phyloP scores from a whole-genome alignment of 2,113 vertebrate genomes.

The Tenebrosternarchus preto region DNA sequence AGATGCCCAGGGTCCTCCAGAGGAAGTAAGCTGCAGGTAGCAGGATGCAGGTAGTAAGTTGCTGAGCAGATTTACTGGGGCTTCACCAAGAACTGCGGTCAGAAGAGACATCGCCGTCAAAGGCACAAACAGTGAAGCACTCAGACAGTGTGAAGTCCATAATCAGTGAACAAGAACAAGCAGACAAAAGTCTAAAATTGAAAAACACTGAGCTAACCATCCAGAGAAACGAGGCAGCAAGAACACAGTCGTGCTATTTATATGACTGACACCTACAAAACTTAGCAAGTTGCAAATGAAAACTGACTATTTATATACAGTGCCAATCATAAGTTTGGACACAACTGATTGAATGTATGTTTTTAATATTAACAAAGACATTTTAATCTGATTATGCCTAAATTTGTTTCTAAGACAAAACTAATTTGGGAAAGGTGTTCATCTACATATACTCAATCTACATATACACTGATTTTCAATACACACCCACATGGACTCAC shows the following conservation, averaged over 20 bases:
- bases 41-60: not conserved
- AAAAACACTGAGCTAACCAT: not conserved
- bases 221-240: not conserved
- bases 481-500: too few relatives aligned
- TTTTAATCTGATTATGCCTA: too few relatives aligned
- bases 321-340: too few relatives aligned
- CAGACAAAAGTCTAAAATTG: not conserved
- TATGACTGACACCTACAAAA: not conserved
- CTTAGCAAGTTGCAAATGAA: not conserved
- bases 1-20: conserved; percentile 9
- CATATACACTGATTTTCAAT: too few relatives aligned
- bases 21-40: conserved; percentile 12
- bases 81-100: not conserved
- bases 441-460: too few relatives aligned
- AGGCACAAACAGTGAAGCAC: not conserved
- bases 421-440: too few relatives aligned
- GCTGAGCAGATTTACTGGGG: not conserved
- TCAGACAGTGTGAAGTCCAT: too few relatives aligned
- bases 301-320: too few relatives aligned
- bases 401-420: too few relatives aligned
- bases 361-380: too few relatives aligned
- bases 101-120: not conserved
- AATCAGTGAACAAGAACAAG: not conserved
- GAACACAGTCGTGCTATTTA: not conserved
- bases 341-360: too few relatives aligned